Percentiles rank a stretch among this genome's conserved stretches.
phyloP scores from a whole-genome alignment of 2,797 vertebrate genomes.

The Pitangus sulphuratus region DNA sequence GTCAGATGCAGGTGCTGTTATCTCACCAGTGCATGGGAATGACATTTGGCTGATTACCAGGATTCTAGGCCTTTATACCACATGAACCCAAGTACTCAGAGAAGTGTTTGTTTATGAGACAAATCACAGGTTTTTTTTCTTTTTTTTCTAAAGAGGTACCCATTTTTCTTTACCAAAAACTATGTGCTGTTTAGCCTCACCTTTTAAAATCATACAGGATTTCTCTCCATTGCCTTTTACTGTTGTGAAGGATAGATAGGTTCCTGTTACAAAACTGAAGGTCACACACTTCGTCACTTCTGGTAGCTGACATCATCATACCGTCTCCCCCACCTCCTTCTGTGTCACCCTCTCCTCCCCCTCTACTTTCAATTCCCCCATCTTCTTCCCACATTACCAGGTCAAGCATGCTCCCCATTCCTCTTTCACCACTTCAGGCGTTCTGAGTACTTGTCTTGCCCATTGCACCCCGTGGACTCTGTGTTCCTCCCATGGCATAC shows the following conservation, averaged over 20 bases:
- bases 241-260: neutral
- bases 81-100: neutral
- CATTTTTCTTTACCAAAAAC: neutral
- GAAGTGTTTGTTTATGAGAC: neutral
- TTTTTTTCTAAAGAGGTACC: neutral
- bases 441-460: neutral
- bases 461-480: neutral
- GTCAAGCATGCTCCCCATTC: neutral
- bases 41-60: neutral
- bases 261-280: neutral
- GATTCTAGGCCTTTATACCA: neutral
- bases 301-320: neutral
- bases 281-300: neutral
- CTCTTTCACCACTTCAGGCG: neutral
- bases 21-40: neutral
- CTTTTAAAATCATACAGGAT: neutral
- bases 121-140: accelerated
- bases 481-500: neutral
- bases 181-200: neutral
- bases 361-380: conserved; percentile 50
- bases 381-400: neutral
- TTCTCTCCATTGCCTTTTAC: neutral
- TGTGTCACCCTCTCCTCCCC: neutral
- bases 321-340: neutral
- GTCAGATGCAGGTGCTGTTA: neutral